A percentile compares a stretch with the other conserved stretches of the same genome.
phyloP scores from a whole-genome alignment of 2,888 invertebrate species.

The Dasypogon diadema region DNA sequence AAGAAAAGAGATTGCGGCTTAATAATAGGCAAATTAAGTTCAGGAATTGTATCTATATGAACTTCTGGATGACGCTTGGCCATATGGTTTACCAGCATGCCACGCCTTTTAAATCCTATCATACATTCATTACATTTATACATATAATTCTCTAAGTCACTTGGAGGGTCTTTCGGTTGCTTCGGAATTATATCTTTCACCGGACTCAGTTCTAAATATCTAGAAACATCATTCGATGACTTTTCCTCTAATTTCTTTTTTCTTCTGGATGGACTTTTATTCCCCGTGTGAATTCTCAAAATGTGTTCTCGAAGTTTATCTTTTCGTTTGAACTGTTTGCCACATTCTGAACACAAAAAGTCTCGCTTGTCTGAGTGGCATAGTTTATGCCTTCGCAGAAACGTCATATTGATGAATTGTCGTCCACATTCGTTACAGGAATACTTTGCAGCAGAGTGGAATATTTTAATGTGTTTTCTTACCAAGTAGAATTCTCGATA shows the following conservation, averaged over 20 bases:
- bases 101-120: slow-evolving; percentile 82
- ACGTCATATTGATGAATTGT: slow-evolving; percentile 78
- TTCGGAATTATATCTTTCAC: slow-evolving; percentile 43
- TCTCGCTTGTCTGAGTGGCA: slow-evolving; percentile 75
- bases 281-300: slow-evolving; percentile 55
- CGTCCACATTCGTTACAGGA: slow-evolving; percentile 78
- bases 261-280: slow-evolving; percentile 44
- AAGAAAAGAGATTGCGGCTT: slow-evolving; percentile 83
- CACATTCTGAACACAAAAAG: slow-evolving; percentile 82
- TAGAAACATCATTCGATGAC: slow-evolving; percentile 1
- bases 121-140: slow-evolving; percentile 72
- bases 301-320: slow-evolving; percentile 58
- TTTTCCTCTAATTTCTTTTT: neutral
- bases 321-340: slow-evolving; percentile 80
- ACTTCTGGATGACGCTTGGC: slow-evolving; percentile 81
- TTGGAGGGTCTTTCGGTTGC: slow-evolving; percentile 67
- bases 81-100: slow-evolving; percentile 88
- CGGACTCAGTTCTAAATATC: neutral
- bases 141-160: slow-evolving; percentile 79
- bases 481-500: slow-evolving; percentile 78
- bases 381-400: slow-evolving; percentile 75
- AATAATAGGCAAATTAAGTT: slow-evolving; percentile 82
- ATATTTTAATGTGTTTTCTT: slow-evolving; percentile 80
- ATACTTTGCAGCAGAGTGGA: slow-evolving; percentile 78
- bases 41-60: slow-evolving; percentile 76